A percentile compares a stretch with the other conserved stretches of the same genome.
phyloP scores from a whole-genome alignment of 2,113 vertebrate species.

The Esox niger region DNA sequence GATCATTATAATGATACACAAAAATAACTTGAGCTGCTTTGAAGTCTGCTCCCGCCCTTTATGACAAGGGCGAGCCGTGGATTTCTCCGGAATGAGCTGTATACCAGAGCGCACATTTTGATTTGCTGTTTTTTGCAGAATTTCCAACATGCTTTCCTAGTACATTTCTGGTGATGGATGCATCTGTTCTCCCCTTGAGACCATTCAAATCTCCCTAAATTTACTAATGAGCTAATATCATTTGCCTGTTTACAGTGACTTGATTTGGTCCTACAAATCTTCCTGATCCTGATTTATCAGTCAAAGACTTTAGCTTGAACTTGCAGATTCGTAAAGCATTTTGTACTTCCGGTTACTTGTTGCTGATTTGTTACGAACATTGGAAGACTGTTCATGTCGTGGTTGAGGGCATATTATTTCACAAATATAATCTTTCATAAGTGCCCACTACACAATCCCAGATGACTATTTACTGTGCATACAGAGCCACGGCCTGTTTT shows the following conservation, averaged over 20 bases:
- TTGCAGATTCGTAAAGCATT: no score
- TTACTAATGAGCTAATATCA: neutral
- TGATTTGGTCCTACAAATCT: no score
- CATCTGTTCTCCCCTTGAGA: neutral
- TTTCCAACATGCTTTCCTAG: neutral
- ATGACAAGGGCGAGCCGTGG: no score
- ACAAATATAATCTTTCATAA: conserved; percentile 31
- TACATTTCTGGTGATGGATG: no score
- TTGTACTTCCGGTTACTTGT: no score
- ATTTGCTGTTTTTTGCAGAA: neutral
- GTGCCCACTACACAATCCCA: neutral
- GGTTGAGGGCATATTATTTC: neutral
- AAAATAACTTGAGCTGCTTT: neutral
- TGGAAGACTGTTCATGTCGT: neutral
- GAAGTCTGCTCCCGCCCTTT: neutral
- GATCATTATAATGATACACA: no score
- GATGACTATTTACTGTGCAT: conserved; percentile 16
- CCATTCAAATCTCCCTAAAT: neutral
- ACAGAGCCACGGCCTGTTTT: neutral
- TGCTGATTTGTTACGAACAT: no score
- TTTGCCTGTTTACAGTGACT: no score
- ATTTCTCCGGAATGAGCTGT: no score
- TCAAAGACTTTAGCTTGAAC: no score
- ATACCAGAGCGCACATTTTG: neutral
- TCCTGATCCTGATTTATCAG: no score